Conservation (phyloP, 2,113 vertebrate species). For the Onychorhynchus coronatus region DNA sequence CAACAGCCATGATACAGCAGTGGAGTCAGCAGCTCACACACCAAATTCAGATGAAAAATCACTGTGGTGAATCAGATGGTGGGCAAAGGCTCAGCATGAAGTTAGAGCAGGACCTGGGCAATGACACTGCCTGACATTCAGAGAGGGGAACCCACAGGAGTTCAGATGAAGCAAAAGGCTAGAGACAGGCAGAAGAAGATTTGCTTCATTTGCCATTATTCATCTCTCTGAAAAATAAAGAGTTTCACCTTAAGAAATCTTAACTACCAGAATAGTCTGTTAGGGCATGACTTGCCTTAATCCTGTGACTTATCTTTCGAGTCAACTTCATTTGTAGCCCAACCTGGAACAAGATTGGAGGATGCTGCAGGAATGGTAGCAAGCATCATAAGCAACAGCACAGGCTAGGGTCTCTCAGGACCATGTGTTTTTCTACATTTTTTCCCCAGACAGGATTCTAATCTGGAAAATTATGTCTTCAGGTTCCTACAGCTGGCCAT, state of each 20-base stretch:
- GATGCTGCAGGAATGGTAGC: not conserved
- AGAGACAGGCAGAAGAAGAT: not conserved
- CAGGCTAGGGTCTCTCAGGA: not conserved
- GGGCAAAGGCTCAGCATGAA: not conserved
- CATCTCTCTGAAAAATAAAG: not conserved
- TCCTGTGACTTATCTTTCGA: not conserved
- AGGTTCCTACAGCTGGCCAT: not conserved
- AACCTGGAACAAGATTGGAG: not conserved
- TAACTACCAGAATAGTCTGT: not conserved
- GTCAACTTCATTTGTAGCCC: not conserved
- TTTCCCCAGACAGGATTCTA: not conserved
- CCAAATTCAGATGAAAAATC: not conserved
- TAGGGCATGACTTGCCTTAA: not conserved
- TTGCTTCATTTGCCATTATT: not conserved
- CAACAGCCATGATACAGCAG: not conserved
- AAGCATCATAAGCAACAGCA: not conserved
- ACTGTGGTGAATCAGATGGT: not conserved
- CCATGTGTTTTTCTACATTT: not conserved
- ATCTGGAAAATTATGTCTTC: not conserved
- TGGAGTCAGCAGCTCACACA: not conserved
- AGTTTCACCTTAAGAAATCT: not conserved
- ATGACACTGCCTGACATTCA: not conserved
- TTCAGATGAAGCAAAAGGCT: not conserved
- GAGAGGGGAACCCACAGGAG: not conserved
- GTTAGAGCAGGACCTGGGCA: not conserved